Conservation (phyloP, 2,797 vertebrate species). For the Glossophaga mutica region DNA sequence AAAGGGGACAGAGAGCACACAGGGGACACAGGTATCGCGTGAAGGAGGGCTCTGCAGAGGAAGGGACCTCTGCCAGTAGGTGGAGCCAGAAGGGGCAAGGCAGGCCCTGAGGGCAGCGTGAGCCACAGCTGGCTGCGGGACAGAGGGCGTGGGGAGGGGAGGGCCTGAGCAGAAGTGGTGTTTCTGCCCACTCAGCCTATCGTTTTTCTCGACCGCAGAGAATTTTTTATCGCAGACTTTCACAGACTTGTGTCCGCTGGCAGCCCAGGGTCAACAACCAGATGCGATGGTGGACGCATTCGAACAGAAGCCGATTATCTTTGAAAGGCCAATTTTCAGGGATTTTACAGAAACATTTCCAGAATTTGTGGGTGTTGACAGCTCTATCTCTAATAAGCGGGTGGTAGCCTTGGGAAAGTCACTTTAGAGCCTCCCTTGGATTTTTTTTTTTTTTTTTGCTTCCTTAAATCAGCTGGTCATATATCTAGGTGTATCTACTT, state of each 20-base stretch:
- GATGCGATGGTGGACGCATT: neutral
- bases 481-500: neutral
- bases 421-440: neutral
- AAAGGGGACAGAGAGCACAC: neutral
- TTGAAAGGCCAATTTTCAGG: constrained; percentile 59
- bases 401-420: constrained; percentile 48
- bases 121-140: neutral
- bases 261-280: neutral
- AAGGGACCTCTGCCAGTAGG: neutral
- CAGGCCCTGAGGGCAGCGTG: neutral
- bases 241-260: neutral
- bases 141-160: neutral
- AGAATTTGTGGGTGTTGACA: constrained; percentile 35
- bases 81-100: neutral
- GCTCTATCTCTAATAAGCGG: constrained; percentile 22
- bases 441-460: neutral
- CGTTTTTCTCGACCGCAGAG: neutral
- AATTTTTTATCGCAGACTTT: neutral
- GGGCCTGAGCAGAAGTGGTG: neutral
- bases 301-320: constrained; percentile 40
- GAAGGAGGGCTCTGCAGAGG: neutral
- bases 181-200: neutral
- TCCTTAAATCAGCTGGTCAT: neutral
- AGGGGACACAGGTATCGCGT: neutral
- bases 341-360: constrained; percentile 46